Evolutionary conservation across 2,888 invertebrate species (phyloP).

Genomic region (Drosophila affinis): DNA sequence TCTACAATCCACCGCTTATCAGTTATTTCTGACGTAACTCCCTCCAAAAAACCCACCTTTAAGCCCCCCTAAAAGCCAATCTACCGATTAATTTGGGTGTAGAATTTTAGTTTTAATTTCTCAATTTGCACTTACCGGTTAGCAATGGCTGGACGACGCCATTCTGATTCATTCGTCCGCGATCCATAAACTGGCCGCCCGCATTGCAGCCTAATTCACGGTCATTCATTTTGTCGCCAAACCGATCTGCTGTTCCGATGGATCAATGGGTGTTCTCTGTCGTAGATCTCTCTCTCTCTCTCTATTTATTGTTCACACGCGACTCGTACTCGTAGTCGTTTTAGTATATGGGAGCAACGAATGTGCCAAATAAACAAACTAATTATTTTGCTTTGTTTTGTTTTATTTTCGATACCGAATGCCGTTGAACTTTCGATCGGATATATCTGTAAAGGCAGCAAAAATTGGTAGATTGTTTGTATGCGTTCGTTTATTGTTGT

Average conservation of each 20-base stretch:
- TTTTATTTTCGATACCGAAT: constrained; percentile 18
- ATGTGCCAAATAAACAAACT: constrained; percentile 43
- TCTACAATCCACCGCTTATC: too few relatives aligned
- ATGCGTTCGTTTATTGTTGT: constrained; percentile 5
- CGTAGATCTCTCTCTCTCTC: not conserved
- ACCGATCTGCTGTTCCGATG: constrained; percentile 21
- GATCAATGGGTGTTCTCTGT: constrained; percentile 15
- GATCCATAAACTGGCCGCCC: constrained; percentile 81
- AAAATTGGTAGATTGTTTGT: constrained; percentile 1
- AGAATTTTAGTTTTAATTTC: not conserved
- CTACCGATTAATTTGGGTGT: not conserved
- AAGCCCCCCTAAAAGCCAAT: not conserved
- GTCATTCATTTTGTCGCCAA: constrained; percentile 79
- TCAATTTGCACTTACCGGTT: constrained; percentile 88
- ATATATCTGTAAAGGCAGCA: constrained; percentile 30
- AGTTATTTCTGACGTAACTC: too few relatives aligned
- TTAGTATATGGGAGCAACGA: constrained; percentile 14
- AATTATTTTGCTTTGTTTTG: constrained; percentile 30
- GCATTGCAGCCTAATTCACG: constrained; percentile 79
- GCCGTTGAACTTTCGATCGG: constrained; percentile 43
- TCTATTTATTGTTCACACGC: constrained; percentile 24
- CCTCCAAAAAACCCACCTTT: not conserved
- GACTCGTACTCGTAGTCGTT: constrained; percentile 3
- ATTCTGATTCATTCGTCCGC: constrained; percentile 83
- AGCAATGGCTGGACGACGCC: constrained; percentile 93